These are phyloP conservation scores for Momotus momota DNA, from an alignment of 2,797 vertebrate genomes.

Conservation along the genomic window DNA sequence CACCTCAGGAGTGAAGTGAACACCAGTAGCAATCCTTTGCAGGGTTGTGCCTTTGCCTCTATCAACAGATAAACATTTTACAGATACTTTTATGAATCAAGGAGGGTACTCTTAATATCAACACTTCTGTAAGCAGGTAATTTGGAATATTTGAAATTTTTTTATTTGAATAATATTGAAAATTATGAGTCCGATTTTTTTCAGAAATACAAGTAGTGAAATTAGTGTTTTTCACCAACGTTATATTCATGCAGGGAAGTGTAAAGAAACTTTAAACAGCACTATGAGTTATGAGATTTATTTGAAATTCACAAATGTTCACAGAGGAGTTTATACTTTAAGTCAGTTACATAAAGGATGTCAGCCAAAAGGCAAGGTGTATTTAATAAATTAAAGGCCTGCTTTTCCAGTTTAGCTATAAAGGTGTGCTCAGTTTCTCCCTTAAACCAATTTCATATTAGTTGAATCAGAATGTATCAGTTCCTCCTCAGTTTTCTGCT, in stretches of 20 bases:
- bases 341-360: background rate
- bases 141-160: no score
- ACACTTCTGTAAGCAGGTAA: accelerated
- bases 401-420: background rate
- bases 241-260: background rate
- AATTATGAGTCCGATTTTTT: background rate
- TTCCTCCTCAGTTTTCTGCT: background rate
- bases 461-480: background rate
- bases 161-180: background rate
- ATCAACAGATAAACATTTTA: background rate
- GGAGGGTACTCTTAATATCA: background rate
- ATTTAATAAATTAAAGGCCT: background rate
- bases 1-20: background rate
- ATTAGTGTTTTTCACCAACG: accelerated
- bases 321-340: background rate
- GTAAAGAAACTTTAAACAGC: background rate
- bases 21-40: background rate
- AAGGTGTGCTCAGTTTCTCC: background rate
- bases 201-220: background rate
- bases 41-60: background rate
- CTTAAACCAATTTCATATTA: accelerated
- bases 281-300: background rate
- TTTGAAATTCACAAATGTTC: background rate
- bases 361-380: background rate
- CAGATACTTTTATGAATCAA: background rate